Evolutionary conservation across 2,113 vertebrate genomes (phyloP).

Genomic region (Prochilodus magdalenae): DNA sequence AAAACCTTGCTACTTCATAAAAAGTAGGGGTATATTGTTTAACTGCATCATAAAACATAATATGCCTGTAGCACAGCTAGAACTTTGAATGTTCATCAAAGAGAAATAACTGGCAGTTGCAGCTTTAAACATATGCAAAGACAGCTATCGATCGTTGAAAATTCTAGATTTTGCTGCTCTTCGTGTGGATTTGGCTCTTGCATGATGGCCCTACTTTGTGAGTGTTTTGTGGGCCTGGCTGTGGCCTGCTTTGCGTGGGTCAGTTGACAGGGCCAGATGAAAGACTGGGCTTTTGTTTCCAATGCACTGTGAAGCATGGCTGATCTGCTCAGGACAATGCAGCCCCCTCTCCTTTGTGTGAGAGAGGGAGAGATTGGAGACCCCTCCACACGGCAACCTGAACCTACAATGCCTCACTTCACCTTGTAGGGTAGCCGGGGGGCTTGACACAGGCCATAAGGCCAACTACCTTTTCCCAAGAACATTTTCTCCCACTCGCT

Average conservation of each 20-base stretch:
- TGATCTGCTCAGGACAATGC: conserved; percentile 27
- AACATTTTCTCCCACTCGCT: background rate
- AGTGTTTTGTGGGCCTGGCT: background rate
- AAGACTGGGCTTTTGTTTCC: conserved; percentile 29
- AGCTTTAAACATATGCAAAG: background rate
- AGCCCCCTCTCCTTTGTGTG: conserved; percentile 30
- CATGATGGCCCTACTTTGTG: background rate
- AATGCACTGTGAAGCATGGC: background rate
- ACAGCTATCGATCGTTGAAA: background rate
- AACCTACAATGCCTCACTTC: conserved; percentile 18
- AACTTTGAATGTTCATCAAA: no score
- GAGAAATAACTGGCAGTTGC: background rate
- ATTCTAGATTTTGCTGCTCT: background rate
- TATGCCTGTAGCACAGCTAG: no score
- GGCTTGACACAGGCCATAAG: background rate
- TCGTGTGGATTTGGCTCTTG: no score
- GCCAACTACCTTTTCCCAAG: background rate
- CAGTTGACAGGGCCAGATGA: conserved; percentile 7
- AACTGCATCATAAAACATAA: no score
- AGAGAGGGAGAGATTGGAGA: background rate
- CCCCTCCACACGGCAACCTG: conserved; percentile 15
- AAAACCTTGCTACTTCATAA: no score
- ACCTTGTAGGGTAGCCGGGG: background rate
- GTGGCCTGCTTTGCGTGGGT: conserved; percentile 1
- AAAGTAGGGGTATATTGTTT: no score